Conservation (phyloP, 2,888 invertebrate genomes). For the Drosophila nigricruria region DNA sequence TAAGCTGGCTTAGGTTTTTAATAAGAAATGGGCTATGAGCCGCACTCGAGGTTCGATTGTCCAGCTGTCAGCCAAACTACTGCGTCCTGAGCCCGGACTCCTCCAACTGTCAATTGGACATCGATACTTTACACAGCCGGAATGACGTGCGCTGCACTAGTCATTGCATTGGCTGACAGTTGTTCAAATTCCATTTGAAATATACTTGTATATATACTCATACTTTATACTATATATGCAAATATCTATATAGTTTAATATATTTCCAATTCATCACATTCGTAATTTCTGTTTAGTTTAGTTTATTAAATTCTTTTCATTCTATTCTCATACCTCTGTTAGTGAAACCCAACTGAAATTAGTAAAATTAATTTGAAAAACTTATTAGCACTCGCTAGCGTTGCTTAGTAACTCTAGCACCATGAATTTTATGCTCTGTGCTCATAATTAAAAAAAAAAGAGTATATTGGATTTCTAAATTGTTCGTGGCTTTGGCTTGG, state of each 20-base stretch:
- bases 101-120: conserved; percentile 65
- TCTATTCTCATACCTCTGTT: not conserved
- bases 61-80: conserved; percentile 76
- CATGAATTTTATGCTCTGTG: not conserved
- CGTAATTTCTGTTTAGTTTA: not conserved
- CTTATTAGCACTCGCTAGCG: not conserved
- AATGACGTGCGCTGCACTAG: conserved; percentile 19
- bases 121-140: conserved; percentile 72
- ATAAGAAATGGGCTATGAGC: conserved; percentile 68
- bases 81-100: conserved; percentile 19
- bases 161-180: conserved; percentile 37
- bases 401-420: not conserved
- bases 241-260: not conserved
- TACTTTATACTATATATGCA: not conserved
- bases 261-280: not conserved
- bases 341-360: not conserved
- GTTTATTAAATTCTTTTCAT: not conserved
- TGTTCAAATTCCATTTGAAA: conserved; percentile 29
- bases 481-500: no score
- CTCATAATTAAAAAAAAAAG: not conserved
- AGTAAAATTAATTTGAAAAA: not conserved
- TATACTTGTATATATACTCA: not conserved
- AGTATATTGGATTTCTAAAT: not conserved
- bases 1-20: conserved; percentile 80
- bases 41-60: conserved; percentile 45